Base-by-base conservation (phyloP, 2,797 vertebrate genomes). In the Typhlichthys eigenmanni region DNA sequence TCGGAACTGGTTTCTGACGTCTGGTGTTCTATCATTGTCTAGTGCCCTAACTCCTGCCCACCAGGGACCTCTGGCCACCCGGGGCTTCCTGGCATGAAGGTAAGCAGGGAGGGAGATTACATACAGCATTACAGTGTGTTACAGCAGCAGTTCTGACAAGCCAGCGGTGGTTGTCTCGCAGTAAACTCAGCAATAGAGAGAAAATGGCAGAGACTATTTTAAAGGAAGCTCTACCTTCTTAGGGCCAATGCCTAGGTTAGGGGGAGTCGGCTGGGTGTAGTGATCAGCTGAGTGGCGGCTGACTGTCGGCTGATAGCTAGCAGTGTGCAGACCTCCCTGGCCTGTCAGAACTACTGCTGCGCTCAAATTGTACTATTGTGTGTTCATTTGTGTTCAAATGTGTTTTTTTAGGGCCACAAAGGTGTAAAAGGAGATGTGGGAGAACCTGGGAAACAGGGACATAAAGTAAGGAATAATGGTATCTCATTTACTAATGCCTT, bases 361-460 rank as follows among this genome's bases (percentile, higher is more conserved):
- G 2, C 19, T 19, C 19, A 19, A 19, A 19, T 19, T 19, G 19
- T 19, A 19, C 19, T 19, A 19, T 19, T 19, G 49, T 38, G 34
- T 38, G 34, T 12, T 24, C 19, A 53, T 46, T 10, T 17, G 11
- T 77, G 68, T 79, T 62, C 19, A 38, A 38, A 38, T 34, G 17
- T 50, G 5, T 70, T 8, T 54, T 86, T 76, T 59, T 84, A 99
- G 98, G 97, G 98, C 14, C 96, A 98, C 77, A 99, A 98, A 91
- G 98, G 97, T 54, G 92, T 90, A 51, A 97, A 97, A 88, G 98
- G 96, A 75, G 97, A 98, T 72, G 76, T 84, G 59, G 98, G 98
- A 60, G 97, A 98, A 83, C 98, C 98, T 50, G 98, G 98, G 72
- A 98, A 95, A 91, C 98, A 99, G 91, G 97, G 97, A 38, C 96